Evolutionary conservation across 1,140 invertebrate species (phyloP), one percentile per base, ranked within the genome.

Genomic region (Doryteuthis pealeii): DNA sequence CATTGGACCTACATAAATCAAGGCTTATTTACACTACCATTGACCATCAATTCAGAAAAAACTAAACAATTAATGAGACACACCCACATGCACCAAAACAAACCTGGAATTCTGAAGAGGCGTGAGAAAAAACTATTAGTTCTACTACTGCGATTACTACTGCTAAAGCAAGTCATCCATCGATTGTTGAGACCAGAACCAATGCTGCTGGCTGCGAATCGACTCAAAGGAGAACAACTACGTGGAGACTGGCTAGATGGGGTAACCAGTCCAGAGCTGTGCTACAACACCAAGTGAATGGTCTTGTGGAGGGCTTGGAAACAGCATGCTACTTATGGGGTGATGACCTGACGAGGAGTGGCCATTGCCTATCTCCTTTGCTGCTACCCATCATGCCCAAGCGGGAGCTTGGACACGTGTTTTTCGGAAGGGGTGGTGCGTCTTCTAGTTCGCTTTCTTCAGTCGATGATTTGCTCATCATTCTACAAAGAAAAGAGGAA

Each of bases 371-470:
- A 31, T 22, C 1, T 69, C 35, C 45, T 40, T 58, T 68, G 66
- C 54, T 74, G 14, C 76, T 73, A 49, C 70, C 40, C 33, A 74
- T 54, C 28, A 65, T 75, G n/a, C 78, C 75, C 78, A 66, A 33
- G 74, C 76, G 66, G 54, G 70, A 69, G 22, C 81, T 76, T n/a
- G 82, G 81, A 70, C 76, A 73, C 71, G 83, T 76, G 35, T 83
- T 82, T 74, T 84, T 84, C 3, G 84, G 83, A n/a, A 84, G 40
- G 18, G 78, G 80, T 45, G 81, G 86, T 70, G 79, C 78, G 62
- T 77, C 30, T 31, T 68, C 66, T 5, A 33, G 32, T 32, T 68
- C 66, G 30, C 30, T 32, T 22, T 68, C 66, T 32, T 68, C 66
- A 68, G 66, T 68, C 12, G 66, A 68, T 26, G 66, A 68, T 68